Base-by-base conservation (phyloP, 2,113 vertebrate species). In the Gnathonemus longibarbis region DNA sequence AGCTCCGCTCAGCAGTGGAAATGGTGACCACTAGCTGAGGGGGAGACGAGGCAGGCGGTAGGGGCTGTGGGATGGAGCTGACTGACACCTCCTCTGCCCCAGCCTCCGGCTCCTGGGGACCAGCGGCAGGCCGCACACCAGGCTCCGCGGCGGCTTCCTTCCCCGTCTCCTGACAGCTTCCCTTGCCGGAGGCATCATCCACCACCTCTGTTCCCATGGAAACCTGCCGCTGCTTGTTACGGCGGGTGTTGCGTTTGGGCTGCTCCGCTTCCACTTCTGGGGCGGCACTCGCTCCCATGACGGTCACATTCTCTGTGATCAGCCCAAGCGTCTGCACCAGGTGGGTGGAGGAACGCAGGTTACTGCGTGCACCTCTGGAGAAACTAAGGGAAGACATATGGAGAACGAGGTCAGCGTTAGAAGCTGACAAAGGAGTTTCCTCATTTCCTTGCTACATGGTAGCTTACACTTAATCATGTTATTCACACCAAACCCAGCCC, bases 351-450 rank as follows among this genome's bases (percentile, higher is more conserved):
- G 96, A 95, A 49, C 94, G 92, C 15, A 96, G 92, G 87, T 96
- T 96, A 91, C 95, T 95, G 35, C 96, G 95, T 85, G 89, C 94
- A 17, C 95, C 94, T 88, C 94, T 96, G 3, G 96, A 96, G 91
- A 95, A 95, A 49, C 96, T 96, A 88, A 0, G 89, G 3, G 52
- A 48, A 11, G 74, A 89, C 84, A 2, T 3, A 52, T 62, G 10
- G 80, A 7, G 5, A 53, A 10, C 13, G 50, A n/a, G 48, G 42
- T 45, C 42, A 0, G 3, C 21, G 4, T 13, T 80, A 1, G 90
- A 83, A 42, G 74, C 31, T 39, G 10, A 39, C 13, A 66, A 3
- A 11, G 70, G 70, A 77, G 70, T 35, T 17, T 39, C 27, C 70
- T 39, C 31, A 35, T 77, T 77, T 35, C 70, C 31, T 15, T 77